Base-by-base conservation (phyloP, 2,888 invertebrate genomes). In the Drosophila tripunctata region DNA sequence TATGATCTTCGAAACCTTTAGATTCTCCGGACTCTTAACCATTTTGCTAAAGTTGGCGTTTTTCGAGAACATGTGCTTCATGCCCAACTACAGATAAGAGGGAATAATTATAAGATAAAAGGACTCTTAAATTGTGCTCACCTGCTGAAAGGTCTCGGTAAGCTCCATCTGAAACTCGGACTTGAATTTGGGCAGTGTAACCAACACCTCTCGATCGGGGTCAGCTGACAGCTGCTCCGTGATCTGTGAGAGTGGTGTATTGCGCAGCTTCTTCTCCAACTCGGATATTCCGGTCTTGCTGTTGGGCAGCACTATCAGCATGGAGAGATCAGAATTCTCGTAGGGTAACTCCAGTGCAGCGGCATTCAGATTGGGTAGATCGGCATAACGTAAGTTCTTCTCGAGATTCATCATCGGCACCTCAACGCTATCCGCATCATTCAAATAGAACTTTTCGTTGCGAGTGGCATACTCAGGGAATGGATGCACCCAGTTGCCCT, bases 171-270 rank as follows among this genome's bases (percentile, higher is more conserved):
- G 93, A 12, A 94, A 93, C 90, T 96, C 96, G 44, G 96, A 94
- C 91, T 95, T 96, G 90, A 97, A 97, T 90, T 95, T 96, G 2
- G 97, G 97, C 41, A 97, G 83, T 27, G 93, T 92, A 6, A 96
- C 93, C 50, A 52, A n/a, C 6, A 90, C 87, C 48, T n/a, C n/a
- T n/a, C n/a, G n/a, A n/a, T 83, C 60, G 0, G 15, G 1, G 54
- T 67, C 2, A 17, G 15, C 1, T 51, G 50, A 51, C 95, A 73
- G 93, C 92, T 50, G 93, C 90, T 58, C 93, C 91, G 70, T 94
- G 92, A 95, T 85, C 10, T 93, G 93, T 0, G 89, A 81, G 10
- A 96, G 83, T 22, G 94, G 92, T 38, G 93, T 91, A 7, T 88
- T 90, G 0, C 93, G 92, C 45, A 97, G 85, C 84, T 95, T 95